Base-by-base conservation (phyloP, 2,888 invertebrate genomes). In the Epinotia nisella region DNA sequence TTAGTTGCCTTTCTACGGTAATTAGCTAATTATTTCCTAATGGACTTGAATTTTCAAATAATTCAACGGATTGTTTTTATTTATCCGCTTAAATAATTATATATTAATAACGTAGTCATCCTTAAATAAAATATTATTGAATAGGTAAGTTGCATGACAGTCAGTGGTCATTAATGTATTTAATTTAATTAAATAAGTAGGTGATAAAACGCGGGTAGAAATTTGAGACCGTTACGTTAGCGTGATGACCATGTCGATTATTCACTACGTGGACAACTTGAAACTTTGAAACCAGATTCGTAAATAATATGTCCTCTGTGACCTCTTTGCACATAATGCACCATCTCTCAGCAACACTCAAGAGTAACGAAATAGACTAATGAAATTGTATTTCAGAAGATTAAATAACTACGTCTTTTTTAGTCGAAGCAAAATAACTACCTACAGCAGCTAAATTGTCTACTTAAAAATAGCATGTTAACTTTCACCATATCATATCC, bases 281-380 rank as follows among this genome's bases (percentile, higher is more conserved):
- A 45, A 45, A 15, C 15, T 45, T n/a, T 15, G 55, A 66, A 56
- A 66, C 56, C n/a, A 3, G 19, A 41, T 21, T 39, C 21, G 21
- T 39, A 21, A 49, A 66, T 0, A 4, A 24, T 24, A 29, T 70
- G 59, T 60, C 70, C 64, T 65, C 59, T 45, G 51, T 69, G 69
- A 70, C 69, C 70, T 70, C 53, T 67, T 72, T 61, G n/a, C 67
- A 72, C 49, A 72, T 72, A 72, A 67, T 67, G 53, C 45, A 66
- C 19, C 41, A 60, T n/a, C n/a, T 59, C 51, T 41, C 29, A 55
- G 45, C 29, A 56, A 13, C 15, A 19, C 9, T 51, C 15, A 21
- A 70, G 56, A 19, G 56, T 45, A 56, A 62, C 62, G 17, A 64
- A 70, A 41, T 61, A 61, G 11, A 0, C 51, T 35, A n/a, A n/a